phyloP scores from a whole-genome alignment of 2,797 vertebrate genomes.

The Megalops cyprinoides region DNA sequence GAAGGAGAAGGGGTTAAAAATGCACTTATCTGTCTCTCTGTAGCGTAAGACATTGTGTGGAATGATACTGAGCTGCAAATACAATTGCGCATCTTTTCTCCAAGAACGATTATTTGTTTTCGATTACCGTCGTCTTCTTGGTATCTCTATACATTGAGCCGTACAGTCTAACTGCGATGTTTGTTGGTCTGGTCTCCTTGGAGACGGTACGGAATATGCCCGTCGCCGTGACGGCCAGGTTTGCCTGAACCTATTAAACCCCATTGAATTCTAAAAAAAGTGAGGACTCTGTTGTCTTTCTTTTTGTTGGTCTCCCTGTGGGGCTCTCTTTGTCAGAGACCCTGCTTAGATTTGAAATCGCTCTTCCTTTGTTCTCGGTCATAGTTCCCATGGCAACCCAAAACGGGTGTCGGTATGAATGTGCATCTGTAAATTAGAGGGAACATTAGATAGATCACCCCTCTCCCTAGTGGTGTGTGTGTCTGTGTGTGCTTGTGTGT shows the following conservation, averaged over 20 bases:
- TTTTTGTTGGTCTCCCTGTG: not conserved
- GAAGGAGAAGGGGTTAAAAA: slow-evolving; percentile 42
- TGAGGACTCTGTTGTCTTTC: not conserved
- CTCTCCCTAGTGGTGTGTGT: too few species aligned
- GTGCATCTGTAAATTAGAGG: too few species aligned
- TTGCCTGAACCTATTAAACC: slow-evolving; percentile 48
- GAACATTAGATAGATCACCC: too few species aligned
- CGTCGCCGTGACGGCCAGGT: slow-evolving; percentile 56
- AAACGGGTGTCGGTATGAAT: not conserved
- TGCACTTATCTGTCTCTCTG: slow-evolving; percentile 42
- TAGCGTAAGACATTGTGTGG: slow-evolving; percentile 22
- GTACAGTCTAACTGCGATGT: slow-evolving; percentile 44
- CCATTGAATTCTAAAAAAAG: slow-evolving; percentile 32
- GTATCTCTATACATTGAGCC: slow-evolving; percentile 45
- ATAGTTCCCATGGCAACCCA: not conserved
- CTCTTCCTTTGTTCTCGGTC: not conserved
- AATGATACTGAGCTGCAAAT: slow-evolving; percentile 23
- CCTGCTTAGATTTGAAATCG: not conserved
- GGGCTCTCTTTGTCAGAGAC: not conserved
- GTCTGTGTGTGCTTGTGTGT: too few species aligned
- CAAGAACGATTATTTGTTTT: not conserved
- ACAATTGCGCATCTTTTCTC: not conserved
- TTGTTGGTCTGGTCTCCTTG: slow-evolving; percentile 32
- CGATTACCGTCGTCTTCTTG: slow-evolving; percentile 24
- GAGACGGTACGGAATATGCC: slow-evolving; percentile 38